Evolutionary conservation across 2,113 vertebrate genomes (phyloP).

Genomic region (Rousettus leschenaultii): DNA sequence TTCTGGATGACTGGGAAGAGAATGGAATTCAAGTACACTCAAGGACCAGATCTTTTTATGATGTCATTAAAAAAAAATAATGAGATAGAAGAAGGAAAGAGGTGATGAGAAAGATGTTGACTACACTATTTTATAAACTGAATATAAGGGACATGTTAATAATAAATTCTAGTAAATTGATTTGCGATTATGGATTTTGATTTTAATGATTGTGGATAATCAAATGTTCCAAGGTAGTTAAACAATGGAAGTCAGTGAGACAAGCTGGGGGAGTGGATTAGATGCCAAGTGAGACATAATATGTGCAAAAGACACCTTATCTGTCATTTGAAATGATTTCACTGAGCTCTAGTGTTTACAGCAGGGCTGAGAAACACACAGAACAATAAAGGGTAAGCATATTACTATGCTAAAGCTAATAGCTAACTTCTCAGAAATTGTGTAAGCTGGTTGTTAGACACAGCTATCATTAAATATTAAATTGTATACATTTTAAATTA

Average conservation of each 20-base stretch:
- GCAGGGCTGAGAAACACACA: not conserved
- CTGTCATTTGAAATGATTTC: not conserved
- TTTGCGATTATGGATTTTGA: not conserved
- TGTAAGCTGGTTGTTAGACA: not conserved
- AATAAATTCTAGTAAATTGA: not conserved
- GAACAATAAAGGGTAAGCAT: not conserved
- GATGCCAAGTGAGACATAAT: no score
- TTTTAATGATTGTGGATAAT: not conserved
- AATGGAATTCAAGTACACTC: not conserved
- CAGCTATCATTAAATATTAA: not conserved
- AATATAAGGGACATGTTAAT: not conserved
- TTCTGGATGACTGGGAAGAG: not conserved
- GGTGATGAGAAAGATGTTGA: not conserved
- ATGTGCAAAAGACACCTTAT: not conserved
- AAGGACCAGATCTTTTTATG: not conserved
- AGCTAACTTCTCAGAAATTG: not conserved
- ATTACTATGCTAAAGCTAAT: rapidly evolving
- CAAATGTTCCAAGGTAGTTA: not conserved
- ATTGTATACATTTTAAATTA: not conserved
- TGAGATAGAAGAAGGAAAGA: not conserved
- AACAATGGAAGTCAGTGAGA: not conserved
- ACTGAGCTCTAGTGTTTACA: not conserved
- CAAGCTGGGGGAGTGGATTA: not conserved
- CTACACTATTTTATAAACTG: not conserved
- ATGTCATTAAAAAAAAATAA: not conserved